A percentile compares a stretch with the other conserved stretches of the same genome.
Conservation (phyloP, 1,140 invertebrate species). For the Drosophila ogumai region DNA sequence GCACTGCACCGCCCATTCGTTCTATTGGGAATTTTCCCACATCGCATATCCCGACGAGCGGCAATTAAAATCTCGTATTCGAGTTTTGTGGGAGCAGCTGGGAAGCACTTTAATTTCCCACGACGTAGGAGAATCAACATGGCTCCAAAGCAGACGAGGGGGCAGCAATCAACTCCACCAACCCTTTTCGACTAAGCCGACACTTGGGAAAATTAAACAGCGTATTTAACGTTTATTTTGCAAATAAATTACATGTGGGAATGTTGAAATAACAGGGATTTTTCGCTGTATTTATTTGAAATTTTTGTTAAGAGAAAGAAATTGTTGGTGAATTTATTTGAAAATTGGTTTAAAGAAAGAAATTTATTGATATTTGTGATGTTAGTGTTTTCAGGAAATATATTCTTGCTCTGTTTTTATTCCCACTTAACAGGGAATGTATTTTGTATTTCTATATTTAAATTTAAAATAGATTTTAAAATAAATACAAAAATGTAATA, state of each 20-base stretch:
- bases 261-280: background rate
- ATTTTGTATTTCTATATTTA: no score
- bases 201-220: constrained; percentile 10
- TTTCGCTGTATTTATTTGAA: background rate
- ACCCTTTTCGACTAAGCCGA: background rate
- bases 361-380: background rate
- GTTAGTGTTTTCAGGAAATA: background rate
- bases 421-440: no score
- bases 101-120: constrained; percentile 76
- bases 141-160: constrained; percentile 30
- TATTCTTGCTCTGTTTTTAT: no score
- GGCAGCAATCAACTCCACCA: constrained; percentile 24
- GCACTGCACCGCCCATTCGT: constrained; percentile 11
- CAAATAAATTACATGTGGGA: constrained; percentile 3
- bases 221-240: background rate
- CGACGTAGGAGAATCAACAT: constrained; percentile 58
- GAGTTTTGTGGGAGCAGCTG: constrained; percentile 54
- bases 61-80: constrained; percentile 78
- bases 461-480: no score
- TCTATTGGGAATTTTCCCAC: constrained; percentile 16
- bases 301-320: background rate
- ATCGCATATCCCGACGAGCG: constrained; percentile 46
- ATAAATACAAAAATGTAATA: no score
- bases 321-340: background rate
- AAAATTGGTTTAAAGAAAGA: background rate